Base-by-base conservation (phyloP, 2,888 invertebrate species). In the Altica lythri region DNA sequence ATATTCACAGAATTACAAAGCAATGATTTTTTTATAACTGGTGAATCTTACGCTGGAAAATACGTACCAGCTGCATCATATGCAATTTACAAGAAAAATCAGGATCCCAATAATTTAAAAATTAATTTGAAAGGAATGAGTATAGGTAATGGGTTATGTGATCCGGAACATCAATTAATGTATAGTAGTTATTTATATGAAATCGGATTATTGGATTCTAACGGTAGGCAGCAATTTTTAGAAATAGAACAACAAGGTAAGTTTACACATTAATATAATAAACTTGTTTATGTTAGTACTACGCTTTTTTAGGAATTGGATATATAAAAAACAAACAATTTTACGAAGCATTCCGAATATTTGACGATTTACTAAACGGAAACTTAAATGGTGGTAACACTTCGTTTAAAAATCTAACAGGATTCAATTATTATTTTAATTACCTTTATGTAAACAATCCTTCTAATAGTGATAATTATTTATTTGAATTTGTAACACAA, bases 41-140 rank as follows among this genome's bases (percentile, higher is more conserved):
- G 94, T 1, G 94, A 95, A 77, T 92, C 91, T 0, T 93, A 92
- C 70, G 92, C 84, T 35, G 92, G 93, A 0, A 86, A 86, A 72
- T 86, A 85, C 69, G 81, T 85, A 0, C 93, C 93, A 2, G 87
- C 90, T 0, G 72, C 88, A 14, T 82, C 83, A 0, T 82, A 86
- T 9, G 9, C 27, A 3, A 44, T 44, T 19, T 25, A 10, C 1
- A 18, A 19, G 17, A 32, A 17, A 2, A 44, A 44, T 18, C 27
- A 10, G 12, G 2, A 30, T 5, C 3, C n/a, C 19, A 10, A 18
- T n/a, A 8, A 17, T n/a, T 10, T 25, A 25, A 85, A 84, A 72
- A 87, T 90, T n/a, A 89, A 89, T 70, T 71, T 84, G 38, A 81
- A 82, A 73, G 86, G 86, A 1, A 69, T 86, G 55, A 83, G 83